These are phyloP conservation scores for Telmatochromis sp. DNA, from an alignment of 2,113 vertebrate genomes.

Conservation along the genomic window DNA sequence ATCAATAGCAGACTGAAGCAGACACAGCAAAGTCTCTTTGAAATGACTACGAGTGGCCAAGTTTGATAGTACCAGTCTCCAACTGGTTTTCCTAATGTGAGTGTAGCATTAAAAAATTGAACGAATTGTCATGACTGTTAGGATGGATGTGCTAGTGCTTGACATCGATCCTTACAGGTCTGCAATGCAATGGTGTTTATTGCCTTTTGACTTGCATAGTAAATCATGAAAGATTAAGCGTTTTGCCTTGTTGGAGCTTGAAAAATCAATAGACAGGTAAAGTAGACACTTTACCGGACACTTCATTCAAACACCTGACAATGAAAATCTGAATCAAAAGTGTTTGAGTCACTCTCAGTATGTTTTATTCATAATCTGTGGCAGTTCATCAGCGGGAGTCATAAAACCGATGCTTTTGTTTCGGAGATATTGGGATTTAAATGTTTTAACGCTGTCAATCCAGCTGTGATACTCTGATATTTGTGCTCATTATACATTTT, in stretches of 20 bases:
- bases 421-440: fast-evolving
- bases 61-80: not conserved
- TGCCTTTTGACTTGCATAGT: not conserved
- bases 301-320: not conserved
- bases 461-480: not conserved
- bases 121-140: not conserved
- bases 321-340: not conserved
- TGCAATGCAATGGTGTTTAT: not conserved
- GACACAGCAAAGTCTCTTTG: not conserved
- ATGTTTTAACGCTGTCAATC: not conserved
- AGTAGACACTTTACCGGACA: not conserved
- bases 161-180: not conserved
- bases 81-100: not conserved
- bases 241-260: not conserved
- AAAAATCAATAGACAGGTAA: not conserved
- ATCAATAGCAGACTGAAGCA: not conserved
- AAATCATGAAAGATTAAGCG: not conserved
- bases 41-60: not conserved
- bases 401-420: not conserved
- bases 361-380: not conserved
- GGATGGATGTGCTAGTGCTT: not conserved
- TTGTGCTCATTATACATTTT: not conserved
- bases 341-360: not conserved
- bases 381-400: not conserved
- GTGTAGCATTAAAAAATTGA: not conserved